Conservation (phyloP, 2,113 vertebrate genomes). For the Proteles cristata region DNA sequence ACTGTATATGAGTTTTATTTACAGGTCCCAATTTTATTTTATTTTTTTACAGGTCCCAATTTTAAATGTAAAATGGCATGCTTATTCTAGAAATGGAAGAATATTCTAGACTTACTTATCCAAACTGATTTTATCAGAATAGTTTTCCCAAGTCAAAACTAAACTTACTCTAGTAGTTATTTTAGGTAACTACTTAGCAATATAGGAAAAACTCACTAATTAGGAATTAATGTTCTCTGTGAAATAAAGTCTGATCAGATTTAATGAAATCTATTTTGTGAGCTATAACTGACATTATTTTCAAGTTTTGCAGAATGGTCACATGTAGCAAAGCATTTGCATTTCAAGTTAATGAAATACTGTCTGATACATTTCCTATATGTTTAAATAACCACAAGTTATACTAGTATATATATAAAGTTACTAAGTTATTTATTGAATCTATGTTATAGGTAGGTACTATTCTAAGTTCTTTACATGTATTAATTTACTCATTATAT, state of each 20-base stretch:
- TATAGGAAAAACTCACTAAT: background rate
- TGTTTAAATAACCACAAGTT: slow-evolving; percentile 26
- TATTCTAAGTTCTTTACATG: background rate
- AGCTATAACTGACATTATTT: slow-evolving; percentile 9
- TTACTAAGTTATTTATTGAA: slow-evolving; percentile 2
- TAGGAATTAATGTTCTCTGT: slow-evolving; percentile 11
- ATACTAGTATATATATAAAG: background rate
- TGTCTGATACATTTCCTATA: background rate
- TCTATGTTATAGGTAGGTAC: background rate
- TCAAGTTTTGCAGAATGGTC: slow-evolving; percentile 3
- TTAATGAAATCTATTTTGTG: slow-evolving; percentile 10
- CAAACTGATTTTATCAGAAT: slow-evolving; percentile 48
- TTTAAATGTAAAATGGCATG: background rate
- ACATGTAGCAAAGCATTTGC: background rate
- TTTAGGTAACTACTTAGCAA: slow-evolving; percentile 50
- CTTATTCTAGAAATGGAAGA: slow-evolving; percentile 27
- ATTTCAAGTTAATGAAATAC: slow-evolving; percentile 11
- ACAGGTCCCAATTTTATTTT: background rate
- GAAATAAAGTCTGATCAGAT: background rate
- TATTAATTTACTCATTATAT: background rate
- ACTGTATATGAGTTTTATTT: background rate
- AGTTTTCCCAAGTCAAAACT: background rate
- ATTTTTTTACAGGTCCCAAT: background rate
- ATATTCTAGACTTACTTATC: slow-evolving; percentile 12
- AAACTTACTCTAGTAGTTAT: background rate